Base-by-base conservation (phyloP, 2,888 invertebrate genomes). In the Drosophila helvetica region DNA sequence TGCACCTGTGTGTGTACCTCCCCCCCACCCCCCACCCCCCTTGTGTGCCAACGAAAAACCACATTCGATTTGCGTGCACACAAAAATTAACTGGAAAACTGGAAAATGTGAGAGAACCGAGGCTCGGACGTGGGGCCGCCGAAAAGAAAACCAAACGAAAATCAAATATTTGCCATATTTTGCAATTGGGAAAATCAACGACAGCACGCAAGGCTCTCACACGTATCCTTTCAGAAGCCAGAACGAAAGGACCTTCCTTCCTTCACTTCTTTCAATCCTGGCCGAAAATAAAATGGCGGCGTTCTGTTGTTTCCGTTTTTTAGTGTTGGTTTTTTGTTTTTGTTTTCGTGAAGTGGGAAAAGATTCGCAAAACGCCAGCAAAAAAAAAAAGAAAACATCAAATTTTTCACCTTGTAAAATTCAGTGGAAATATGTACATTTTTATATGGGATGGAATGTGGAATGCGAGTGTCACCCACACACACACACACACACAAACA, bases 281-380 rank as follows among this genome's bases (percentile, higher is more conserved):
- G 60, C 61, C 63, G 73, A 80, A 80, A 79, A 80, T 75, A 80
- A 82, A 80, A 80, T 82, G 79, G 74, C 54, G 79, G 71, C 70
- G 65, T 74, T 77, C 74, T 68, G 76, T 80, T 80, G 66, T 72
- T 78, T 79, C 79, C 81, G 79, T 52, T 73, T 74, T 59, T 46
- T 54, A 17, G 19, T 47, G 60, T 33, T 33, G 43, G 8, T 17
- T 38, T 33, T 9, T 6, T 3, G 17, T 64, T 70, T 19, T 53
- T 25, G 64, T 65, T 65, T 18, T 22, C 46, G 46, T 64, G 43
- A 46, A 22, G 6, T n/a, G 33, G 18, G 19, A 48, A 43, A 55
- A 64, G 3, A 22, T 22, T 71, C 57, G 50, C 55, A n/a, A n/a
- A n/a, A n/a, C n/a, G n/a, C n/a, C n/a, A n/a, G n/a, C 66, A 17